Percentiles rank a stretch among this genome's conserved stretches.
phyloP scores from a whole-genome alignment of 2,888 invertebrate genomes.

The Drosophila anomalata region DNA sequence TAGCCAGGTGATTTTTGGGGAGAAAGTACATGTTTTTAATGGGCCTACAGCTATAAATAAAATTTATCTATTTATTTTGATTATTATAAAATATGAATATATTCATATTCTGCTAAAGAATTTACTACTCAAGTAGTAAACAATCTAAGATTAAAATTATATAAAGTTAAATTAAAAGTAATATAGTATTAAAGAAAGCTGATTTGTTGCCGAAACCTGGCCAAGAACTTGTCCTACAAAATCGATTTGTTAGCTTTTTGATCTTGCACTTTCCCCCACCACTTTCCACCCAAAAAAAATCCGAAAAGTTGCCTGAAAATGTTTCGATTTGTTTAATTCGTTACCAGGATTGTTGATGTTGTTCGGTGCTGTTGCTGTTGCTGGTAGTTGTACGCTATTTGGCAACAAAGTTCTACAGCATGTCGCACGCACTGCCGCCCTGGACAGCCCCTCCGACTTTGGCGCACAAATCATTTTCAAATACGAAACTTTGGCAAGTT shows the following conservation, averaged over 20 bases:
- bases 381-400: conserved; percentile 54
- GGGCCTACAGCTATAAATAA: too few species aligned
- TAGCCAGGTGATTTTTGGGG: not conserved
- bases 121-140: too few species aligned
- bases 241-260: conserved; percentile 24
- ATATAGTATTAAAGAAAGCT: too few species aligned
- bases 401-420: conserved; percentile 69
- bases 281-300: not conserved
- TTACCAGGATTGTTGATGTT: conserved; percentile 42
- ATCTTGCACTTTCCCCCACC: not conserved
- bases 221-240: conserved; percentile 4
- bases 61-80: too few species aligned
- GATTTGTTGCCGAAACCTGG: too few species aligned
- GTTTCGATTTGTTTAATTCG: conserved; percentile 72
- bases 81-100: too few species aligned
- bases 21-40: not conserved
- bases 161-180: too few species aligned
- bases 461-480: conserved; percentile 72
- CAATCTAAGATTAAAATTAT: too few species aligned
- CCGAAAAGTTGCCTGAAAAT: conserved; percentile 11
- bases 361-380: conserved; percentile 21
- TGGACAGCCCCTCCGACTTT: not conserved
- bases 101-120: too few species aligned
- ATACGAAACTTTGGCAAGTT: conserved; percentile 71
- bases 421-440: conserved; percentile 54